A percentile compares a stretch with the other conserved stretches of the same genome.
Evolutionary conservation across 2,888 invertebrate species (phyloP).

Genomic region (Leucoma salicis): DNA sequence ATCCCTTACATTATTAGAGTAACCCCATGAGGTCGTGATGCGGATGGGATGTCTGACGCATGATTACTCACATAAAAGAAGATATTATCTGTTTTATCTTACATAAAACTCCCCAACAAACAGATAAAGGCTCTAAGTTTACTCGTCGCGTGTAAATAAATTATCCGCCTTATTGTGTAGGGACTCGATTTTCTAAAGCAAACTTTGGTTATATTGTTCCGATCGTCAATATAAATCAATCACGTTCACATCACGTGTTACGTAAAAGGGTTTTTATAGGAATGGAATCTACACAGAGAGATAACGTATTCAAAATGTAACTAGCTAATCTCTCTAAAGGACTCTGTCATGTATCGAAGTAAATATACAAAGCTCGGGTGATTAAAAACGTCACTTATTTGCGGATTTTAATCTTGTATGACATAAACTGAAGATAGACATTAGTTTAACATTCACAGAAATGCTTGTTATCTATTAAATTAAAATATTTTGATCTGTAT

Average conservation of each 20-base stretch:
- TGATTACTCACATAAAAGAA: slow-evolving; percentile 69
- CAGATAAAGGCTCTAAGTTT: slow-evolving; percentile 72
- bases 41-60: slow-evolving; percentile 24
- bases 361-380: slow-evolving; percentile 23
- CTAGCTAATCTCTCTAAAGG: slow-evolving; percentile 26
- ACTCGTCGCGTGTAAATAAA: slow-evolving; percentile 72
- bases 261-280: slow-evolving; percentile 67
- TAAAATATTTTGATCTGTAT: no score
- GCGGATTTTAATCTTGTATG: slow-evolving; percentile 21
- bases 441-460: no score
- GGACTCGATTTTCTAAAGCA: slow-evolving; percentile 67
- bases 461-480: no score
- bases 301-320: slow-evolving; percentile 57
- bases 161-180: slow-evolving; percentile 65
- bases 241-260: slow-evolving; percentile 56
- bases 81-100: slow-evolving; percentile 76
- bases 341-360: slow-evolving; percentile 9
- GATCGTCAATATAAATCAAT: slow-evolving; percentile 67
- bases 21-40: slow-evolving; percentile 62
- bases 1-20: slow-evolving; percentile 10
- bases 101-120: slow-evolving; percentile 69
- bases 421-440: not conserved
- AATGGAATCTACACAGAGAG: slow-evolving; percentile 52
- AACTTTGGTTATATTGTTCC: slow-evolving; percentile 63
- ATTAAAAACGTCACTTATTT: slow-evolving; percentile 23